Conservation (phyloP, 2,113 vertebrate species). For the Eira barbara region DNA sequence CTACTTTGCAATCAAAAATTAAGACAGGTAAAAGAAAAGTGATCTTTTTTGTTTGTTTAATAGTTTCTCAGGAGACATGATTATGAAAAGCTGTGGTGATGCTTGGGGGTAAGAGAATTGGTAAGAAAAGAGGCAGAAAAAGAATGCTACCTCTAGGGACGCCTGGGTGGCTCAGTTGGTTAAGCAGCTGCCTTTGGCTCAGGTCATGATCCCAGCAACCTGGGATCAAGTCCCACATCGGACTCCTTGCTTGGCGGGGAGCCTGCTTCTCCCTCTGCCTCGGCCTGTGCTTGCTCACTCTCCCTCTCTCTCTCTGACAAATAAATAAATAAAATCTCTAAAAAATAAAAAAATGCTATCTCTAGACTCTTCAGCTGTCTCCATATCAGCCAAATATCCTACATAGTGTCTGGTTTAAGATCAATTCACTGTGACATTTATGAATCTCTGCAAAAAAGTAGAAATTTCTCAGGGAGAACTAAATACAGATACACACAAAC, state of each 20-base stretch:
- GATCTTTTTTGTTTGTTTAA: constrained; percentile 40
- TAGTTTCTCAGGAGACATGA: constrained; percentile 18
- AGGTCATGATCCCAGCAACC: too few species aligned
- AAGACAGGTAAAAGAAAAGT: constrained; percentile 18
- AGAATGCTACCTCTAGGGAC: not conserved
- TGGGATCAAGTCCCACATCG: too few species aligned
- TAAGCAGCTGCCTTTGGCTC: too few species aligned
- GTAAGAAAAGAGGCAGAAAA: not conserved
- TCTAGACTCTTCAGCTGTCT: not conserved
- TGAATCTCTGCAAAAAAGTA: not conserved
- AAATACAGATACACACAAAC: not conserved
- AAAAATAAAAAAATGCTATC: not conserved
- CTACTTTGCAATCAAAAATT: not conserved
- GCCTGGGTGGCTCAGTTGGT: too few species aligned
- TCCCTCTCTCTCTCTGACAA: too few species aligned
- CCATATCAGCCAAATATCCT: not conserved
- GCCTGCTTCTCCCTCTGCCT: too few species aligned
- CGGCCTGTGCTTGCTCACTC: too few species aligned
- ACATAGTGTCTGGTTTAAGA: not conserved
- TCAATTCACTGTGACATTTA: not conserved
- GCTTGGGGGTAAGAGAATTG: not conserved
- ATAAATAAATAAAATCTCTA: too few species aligned
- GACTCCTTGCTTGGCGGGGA: too few species aligned
- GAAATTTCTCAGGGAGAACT: not conserved
- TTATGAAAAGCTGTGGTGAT: constrained; percentile 40